Base-by-base conservation (phyloP, 1,140 invertebrate genomes). In the Thalassaphorura encarpata region DNA sequence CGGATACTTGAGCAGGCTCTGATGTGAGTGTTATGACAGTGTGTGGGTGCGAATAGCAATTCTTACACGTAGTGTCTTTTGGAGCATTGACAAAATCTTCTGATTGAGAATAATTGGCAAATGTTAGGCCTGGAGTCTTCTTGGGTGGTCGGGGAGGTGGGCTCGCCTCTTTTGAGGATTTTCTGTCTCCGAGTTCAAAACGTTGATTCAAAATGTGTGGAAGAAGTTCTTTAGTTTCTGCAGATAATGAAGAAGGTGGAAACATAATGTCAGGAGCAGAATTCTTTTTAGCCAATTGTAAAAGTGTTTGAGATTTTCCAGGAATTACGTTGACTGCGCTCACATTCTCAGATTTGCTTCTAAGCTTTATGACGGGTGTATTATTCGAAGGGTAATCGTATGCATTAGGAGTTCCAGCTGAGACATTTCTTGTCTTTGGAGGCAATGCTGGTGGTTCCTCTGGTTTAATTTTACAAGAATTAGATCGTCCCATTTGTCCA, bases 321-420 rank as follows among this genome's bases (percentile, higher is more conserved):
- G 26, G 48, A 5, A 51, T 15, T 15, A 33, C 5, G 23, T 36
- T 19, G 23, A 27, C 48, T 27, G 4, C 31, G 31, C 33, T n/a
- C 29, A 4, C 24, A 23, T 48, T 27, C 6, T 24, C 24, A 48
- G 8, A 13, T n/a, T 19, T 42, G 41, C 8, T 43, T 43, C 6
- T 8, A 19, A 21, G 28, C 33, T 6, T 13, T 53, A 24, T 46
- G 4, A 64, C 56, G 1, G 59, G 59, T 33, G 13, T n/a, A 24
- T 64, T 64, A 56, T 64, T 64, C 36, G 19, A 23, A 2, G 63
- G 63, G 11, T 49, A 31, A 23, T 64, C 63, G 27, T 64, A 64
- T 18, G 60, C 23, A 3, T 46, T 18, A 13, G 21, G 1, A n/a
- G n/a, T n/a, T n/a, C n/a, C n/a, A n/a, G n/a, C n/a, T n/a, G n/a